phyloP scores from a whole-genome alignment of 1,140 invertebrate species.

The Bombus ignitus region DNA sequence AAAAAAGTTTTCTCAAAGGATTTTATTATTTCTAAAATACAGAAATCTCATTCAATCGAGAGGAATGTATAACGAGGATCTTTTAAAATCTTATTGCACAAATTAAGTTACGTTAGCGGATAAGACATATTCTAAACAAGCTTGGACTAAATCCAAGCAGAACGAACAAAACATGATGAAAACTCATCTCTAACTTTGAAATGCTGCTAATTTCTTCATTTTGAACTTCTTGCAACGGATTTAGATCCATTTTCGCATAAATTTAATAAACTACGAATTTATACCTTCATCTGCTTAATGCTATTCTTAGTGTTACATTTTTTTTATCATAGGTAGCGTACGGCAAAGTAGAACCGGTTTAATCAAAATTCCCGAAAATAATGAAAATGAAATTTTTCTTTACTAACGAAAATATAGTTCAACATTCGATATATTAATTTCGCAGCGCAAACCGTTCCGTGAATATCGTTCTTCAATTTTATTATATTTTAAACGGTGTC shows the following conservation, averaged over 20 bases:
- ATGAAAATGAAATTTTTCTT: no score
- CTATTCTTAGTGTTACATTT: not conserved
- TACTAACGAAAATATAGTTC: no score
- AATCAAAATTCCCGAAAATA: no score
- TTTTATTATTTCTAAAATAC: not conserved
- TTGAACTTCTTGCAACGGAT: not conserved
- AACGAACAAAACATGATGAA: not conserved
- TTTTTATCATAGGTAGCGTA: no score
- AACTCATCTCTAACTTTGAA: not conserved
- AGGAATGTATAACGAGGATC: not conserved
- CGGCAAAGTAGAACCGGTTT: no score
- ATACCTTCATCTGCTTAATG: not conserved
- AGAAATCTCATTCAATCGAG: not conserved
- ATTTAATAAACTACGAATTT: not conserved
- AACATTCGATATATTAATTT: no score
- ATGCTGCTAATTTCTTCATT: not conserved
- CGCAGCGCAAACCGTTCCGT: no score
- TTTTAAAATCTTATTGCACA: not conserved
- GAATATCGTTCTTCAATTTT: no score
- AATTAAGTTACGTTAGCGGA: not conserved
- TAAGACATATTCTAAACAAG: not conserved
- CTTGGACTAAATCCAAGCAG: not conserved
- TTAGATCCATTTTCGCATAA: not conserved
- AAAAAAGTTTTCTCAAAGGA: not conserved
- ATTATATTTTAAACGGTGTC: no score